Evolutionary conservation across 1,140 invertebrate genomes (phyloP), one percentile per base, ranked within the genome.

Genomic region (Drosophila seguyi): DNA sequence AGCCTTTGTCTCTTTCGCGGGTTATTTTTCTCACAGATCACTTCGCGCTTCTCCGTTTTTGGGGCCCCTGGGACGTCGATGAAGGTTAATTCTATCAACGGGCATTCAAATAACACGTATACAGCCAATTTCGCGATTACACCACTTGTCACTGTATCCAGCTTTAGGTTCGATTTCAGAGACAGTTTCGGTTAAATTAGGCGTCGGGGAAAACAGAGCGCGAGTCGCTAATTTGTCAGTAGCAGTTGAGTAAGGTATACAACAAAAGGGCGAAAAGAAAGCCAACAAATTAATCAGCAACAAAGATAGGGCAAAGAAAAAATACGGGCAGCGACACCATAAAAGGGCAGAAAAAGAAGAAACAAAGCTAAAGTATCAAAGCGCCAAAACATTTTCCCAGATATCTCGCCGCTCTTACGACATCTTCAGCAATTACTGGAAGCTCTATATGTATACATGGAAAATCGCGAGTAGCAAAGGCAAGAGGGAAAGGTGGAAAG

Each of bases 341-440:
- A 47, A 25, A 38, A 38, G 18, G 13, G 29, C 31, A 41, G n/a
- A 55, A 18, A 52, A 20, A 42, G 38, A 34, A 20, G 4, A 22
- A 13, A 52, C 29, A 62, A 31, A 55, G 38, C 38, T 10, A 20
- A 27, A 27, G 27, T 36, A 25, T 44, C 55, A 55, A 56, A 41
- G 34, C 20, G 14, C 52, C 31, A 41, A 63, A 44, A 79, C 76
- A 68, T 75, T 80, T 80, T 81, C 71, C 78, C 77, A 80, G 78
- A 75, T 55, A 75, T 75, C 41, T 75, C 71, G 29, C 42, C 36
- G 48, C 29, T 63, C 77, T 79, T 79, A 75, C 77, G 62, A 80
- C 56, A 79, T 80, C 60, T 56, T 42, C 61, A 45, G 42, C 56
- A 61, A 79, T 68, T 79, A 75, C 61, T 63, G 59, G 48, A 39